Evolutionary conservation across 92 coral and sea anemone genomes (phyloP), one percentile per base, ranked within the genome.

Genomic region (Umimayanthus kanabou): DNA sequence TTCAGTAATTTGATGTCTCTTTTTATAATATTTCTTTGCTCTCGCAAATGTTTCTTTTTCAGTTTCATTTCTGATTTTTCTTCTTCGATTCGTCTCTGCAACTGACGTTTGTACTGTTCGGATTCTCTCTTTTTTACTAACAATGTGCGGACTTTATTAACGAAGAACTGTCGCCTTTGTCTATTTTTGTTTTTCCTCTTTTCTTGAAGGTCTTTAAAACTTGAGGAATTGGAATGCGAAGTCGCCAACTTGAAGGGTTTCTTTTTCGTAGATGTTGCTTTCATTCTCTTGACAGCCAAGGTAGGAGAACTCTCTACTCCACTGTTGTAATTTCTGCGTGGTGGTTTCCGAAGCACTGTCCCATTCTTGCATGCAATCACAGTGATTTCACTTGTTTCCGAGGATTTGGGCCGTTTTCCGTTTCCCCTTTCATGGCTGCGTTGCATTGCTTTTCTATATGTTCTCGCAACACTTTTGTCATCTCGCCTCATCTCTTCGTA

Each of bases 1-100:
- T 92, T 92, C 20, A 95, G 76, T 18, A 83, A 25, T 50, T 70
- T 70, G 4, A 70, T 10, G 22, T 83, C 87, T 83, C 74, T 70
- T 16, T n/a, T 73, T 11, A 83, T 29, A 20, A 43, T 22, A 15
- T 20, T 45, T 70, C 74, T 83, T 70, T 45, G 40, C 64, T 70
- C 64, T 69, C 67, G 74, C 45, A 83, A 83, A 16, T 45, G 29
- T 69, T 33, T 45, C 23, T 23, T 70, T 70, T 83, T 72, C 28
- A 50, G 18, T 10, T 82, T 16, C 8, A 82, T 61, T 82, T 83
- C 64, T 28, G 66, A 71, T 47, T 83, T 29, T 43, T 83, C 87
- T 69, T 70, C 26, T 37, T 83, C 69, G 43, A 70, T 43, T 45
- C 29, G 87, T 29, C 25, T 26, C 39, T 70, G 30, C 39, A 70